A percentile compares a stretch with the other conserved stretches of the same genome.
These are phyloP conservation scores for Cryptophagus acutangulus DNA, from an alignment of 2,888 invertebrate genomes.

Conservation along the genomic window DNA sequence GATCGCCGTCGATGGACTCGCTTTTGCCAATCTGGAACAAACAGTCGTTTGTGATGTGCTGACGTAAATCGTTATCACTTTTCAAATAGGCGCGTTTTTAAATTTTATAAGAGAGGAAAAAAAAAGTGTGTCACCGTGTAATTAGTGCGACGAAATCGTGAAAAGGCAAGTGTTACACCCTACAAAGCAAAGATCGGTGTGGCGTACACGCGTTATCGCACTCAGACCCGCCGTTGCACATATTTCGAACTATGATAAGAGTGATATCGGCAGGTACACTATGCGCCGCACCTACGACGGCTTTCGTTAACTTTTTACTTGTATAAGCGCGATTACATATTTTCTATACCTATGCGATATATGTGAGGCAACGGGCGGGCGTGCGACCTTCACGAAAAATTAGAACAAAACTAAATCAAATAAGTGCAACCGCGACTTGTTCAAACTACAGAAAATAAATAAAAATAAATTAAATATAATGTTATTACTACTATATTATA, in stretches of 20 bases:
- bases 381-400: slow-evolving; percentile 29
- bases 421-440: background rate
- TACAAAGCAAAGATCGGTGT: slow-evolving; percentile 34
- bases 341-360: no score
- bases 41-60: no score
- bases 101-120: background rate
- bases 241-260: slow-evolving; percentile 18
- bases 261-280: slow-evolving; percentile 28
- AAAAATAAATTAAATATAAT: no score
- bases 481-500: no score
- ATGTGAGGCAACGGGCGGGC: no score
- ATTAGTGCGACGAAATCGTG: no score
- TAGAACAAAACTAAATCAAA: slow-evolving; percentile 28
- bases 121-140: no score
- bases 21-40: slow-evolving; percentile 36
- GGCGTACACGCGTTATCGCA: slow-evolving; percentile 20
- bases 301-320: slow-evolving; percentile 10
- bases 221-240: slow-evolving; percentile 13
- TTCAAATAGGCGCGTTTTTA: background rate
- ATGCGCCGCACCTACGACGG: slow-evolving; percentile 27
- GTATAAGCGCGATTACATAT: slow-evolving; percentile 15
- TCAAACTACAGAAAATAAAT: no score
- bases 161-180: slow-evolving; percentile 30
- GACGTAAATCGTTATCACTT: no score
- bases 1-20: slow-evolving; percentile 21